Base-by-base conservation (phyloP, 2,888 invertebrate species). In the Arrhopalites spinosus region DNA sequence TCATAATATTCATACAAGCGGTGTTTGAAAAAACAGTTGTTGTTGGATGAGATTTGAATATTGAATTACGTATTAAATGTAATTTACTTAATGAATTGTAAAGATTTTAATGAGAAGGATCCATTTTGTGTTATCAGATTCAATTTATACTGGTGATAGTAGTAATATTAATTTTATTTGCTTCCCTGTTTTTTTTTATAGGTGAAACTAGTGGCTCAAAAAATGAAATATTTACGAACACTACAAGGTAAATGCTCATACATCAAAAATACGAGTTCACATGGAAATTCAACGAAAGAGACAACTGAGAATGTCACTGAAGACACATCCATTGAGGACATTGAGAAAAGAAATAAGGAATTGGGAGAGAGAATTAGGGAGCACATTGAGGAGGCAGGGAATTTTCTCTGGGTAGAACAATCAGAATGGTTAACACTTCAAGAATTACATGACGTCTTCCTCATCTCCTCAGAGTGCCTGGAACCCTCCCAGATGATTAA, bases 121-220 rank as follows among this genome's bases (percentile, higher is more conserved):
- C n/a, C n/a, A n/a, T n/a, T n/a, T n/a, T n/a, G n/a, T n/a, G n/a
- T n/a, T n/a, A n/a, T n/a, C n/a, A n/a, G n/a, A n/a, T n/a, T n/a
- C n/a, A n/a, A n/a, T n/a, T n/a, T n/a, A n/a, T n/a, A n/a, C n/a
- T n/a, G n/a, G n/a, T n/a, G n/a, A n/a, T n/a, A n/a, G n/a, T n/a
- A n/a, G n/a, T n/a, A n/a, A n/a, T n/a, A n/a, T n/a, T n/a, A n/a
- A n/a, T n/a, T n/a, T n/a, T n/a, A n/a, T n/a, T n/a, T n/a, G n/a
- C n/a, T n/a, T n/a, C n/a, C n/a, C n/a, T n/a, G n/a, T n/a, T n/a
- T n/a, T n/a, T n/a, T 56, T 56, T n/a, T 23, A 13, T 30, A 80
- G 80, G 79, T 78, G 3, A 79, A 74, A 20, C 74, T 81, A 53
- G 79, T 81, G 27, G 79, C 76, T 30, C 74, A 81, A 66, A 82